Evolutionary conservation across 2,113 vertebrate genomes (phyloP).

Genomic region (Gadus macrocephalus): DNA sequence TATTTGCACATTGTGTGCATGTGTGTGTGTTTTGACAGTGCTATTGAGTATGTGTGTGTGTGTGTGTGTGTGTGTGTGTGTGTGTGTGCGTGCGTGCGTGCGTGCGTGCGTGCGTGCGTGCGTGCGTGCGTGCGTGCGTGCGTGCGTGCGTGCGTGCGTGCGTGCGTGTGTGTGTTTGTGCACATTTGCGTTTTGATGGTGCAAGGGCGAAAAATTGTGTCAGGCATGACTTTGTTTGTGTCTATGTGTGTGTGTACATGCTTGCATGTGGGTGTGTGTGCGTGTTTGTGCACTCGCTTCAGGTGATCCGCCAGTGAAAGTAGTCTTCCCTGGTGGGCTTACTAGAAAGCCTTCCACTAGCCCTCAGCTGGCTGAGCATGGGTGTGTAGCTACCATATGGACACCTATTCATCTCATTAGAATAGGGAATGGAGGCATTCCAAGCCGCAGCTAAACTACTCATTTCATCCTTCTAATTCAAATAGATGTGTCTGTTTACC

Average conservation of each 20-base stretch:
- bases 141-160: too few species aligned
- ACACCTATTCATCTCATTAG: constrained; percentile 31
- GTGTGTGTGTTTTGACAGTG: too few species aligned
- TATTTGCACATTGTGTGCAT: too few species aligned
- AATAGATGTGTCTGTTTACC: neutral
- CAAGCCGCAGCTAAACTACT: neutral
- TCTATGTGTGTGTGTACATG: neutral
- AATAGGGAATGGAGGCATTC: constrained; percentile 13
- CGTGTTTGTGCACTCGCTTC: constrained; percentile 25
- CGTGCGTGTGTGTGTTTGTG: too few species aligned
- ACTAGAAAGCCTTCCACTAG: constrained; percentile 21
- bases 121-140: too few species aligned
- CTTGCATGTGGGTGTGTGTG: neutral
- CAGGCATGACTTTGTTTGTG: neutral
- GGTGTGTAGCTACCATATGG: constrained; percentile 41
- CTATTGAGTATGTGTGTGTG: too few species aligned
- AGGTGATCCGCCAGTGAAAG: constrained; percentile 41
- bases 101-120: too few species aligned
- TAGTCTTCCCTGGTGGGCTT: constrained; percentile 39
- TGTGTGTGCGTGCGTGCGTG: too few species aligned
- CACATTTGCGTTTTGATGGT: too few species aligned
- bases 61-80: too few species aligned
- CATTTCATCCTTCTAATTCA: neutral
- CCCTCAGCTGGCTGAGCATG: constrained; percentile 16
- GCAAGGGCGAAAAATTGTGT: too few species aligned